phyloP scores from a whole-genome alignment of 2,797 vertebrate genomes.

The Sebastes steindachneri region DNA sequence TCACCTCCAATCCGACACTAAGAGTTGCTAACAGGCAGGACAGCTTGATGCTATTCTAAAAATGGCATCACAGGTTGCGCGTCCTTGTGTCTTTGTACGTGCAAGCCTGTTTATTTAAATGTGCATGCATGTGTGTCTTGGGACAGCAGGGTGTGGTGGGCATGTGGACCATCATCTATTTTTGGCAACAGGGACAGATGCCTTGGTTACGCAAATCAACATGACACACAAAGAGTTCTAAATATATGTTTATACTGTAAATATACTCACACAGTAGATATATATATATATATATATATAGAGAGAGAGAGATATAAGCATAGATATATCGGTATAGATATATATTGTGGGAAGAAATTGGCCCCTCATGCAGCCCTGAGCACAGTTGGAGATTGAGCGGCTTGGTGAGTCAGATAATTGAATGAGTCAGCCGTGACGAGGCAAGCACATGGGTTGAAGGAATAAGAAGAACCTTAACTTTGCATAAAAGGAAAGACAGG shows the following conservation, averaged over 20 bases:
- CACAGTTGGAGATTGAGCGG: constrained; percentile 70
- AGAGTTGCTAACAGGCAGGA: constrained; percentile 48
- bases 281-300: not conserved
- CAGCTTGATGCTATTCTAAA: constrained; percentile 70
- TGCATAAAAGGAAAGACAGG: constrained; percentile 31
- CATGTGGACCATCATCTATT: constrained; percentile 63
- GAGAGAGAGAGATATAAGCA: not conserved
- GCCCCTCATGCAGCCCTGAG: constrained; percentile 50
- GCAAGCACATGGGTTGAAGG: constrained; percentile 52
- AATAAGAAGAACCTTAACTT: constrained; percentile 40
- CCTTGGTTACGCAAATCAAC: constrained; percentile 68
- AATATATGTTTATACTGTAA: not conserved
- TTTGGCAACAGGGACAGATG: constrained; percentile 71
- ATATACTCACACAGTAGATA: not conserved
- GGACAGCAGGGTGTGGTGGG: constrained; percentile 22
- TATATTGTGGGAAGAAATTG: constrained; percentile 27
- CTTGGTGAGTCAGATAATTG: constrained; percentile 82
- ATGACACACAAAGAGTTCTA: constrained; percentile 41
- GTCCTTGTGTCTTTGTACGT: constrained; percentile 44
- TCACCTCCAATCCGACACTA: constrained; percentile 44
- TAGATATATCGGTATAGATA: not conserved
- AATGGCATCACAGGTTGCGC: constrained; percentile 56
- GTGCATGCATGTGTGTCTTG: constrained; percentile 20
- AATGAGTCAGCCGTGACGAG: constrained; percentile 79
- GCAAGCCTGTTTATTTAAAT: constrained; percentile 20